Evolutionary conservation across 2,888 invertebrate genomes (phyloP), one percentile per base, ranked within the genome.

Genomic region (Luperina testacea): DNA sequence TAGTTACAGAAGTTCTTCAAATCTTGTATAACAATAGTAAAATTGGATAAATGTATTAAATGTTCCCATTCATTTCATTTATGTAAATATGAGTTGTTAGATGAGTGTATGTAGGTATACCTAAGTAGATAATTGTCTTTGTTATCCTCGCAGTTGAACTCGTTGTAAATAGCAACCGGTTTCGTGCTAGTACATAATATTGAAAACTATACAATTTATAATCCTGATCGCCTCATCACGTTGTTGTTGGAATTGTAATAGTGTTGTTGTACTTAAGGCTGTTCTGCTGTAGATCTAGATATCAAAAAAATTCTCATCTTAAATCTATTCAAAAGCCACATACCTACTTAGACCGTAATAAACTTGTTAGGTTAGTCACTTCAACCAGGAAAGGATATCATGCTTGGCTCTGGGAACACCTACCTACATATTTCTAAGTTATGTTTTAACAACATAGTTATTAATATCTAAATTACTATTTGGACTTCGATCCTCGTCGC

Each of bases 41-140:
- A 77, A 73, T 67, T 53, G 70, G 13, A 68, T 71, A 53, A 78
- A 69, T 71, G 59, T 68, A n/a, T 45, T 45, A 48, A 75, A 57
- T 67, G n/a, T 72, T 72, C 68, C 61, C 13, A 63, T 78, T 72
- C 42, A 59, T 78, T 85, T 61, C 64, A 78, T 84, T 78, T 77
- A 84, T 80, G 84, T 90, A 45, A 78, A 86, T 90, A 90, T 86
- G 88, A 88, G 88, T 90, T 85, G 90, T 89, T 88, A 83, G 88
- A 84, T 89, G 88, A 91, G 88, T 90, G 88, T 77, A 48, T 61
- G 42, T 78, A 57, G 57, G 24, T 57, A 72, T 78, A 38, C 38
- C n/a, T 71, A 78, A 75, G 70, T 78, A 75, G 72, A 89, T 92
- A 92, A 93, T 93, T 91, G 92, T 88, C 91, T 91, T 92, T 92